Base-by-base conservation (phyloP, 2,888 invertebrate species). In the Drosophila pegasa region DNA sequence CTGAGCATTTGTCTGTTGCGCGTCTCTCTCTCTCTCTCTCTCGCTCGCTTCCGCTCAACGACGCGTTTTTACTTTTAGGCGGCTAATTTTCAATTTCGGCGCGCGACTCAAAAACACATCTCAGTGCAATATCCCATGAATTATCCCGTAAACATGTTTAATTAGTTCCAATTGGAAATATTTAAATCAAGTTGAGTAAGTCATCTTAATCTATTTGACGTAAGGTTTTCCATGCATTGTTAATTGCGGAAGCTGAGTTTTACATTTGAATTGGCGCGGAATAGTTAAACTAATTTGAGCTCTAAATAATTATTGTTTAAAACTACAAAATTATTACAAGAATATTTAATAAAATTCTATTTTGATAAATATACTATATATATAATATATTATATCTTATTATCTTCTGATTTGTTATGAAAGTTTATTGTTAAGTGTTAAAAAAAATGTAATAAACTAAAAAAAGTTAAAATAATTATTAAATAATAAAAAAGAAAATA, bases 11-110 rank as follows among this genome's bases (percentile, higher is more conserved):
- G 43, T 47, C 22, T 41, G 47, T 64, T 50, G 59, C 52, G 37
- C 16, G 33, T 29, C 54, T 27, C 40, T 54, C 25, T 22, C 48
- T 43, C 35, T 35, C 33, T 41, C 52, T 31, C 35, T 27, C 16
- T 14, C 56, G 40, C 22, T 22, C 9, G 22, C 41, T 41, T 45
- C 38, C 43, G 27, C 20, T 41, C 10, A 25, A 56, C 54, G 54
- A 43, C 58, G 48, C 57, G 76, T 50, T 67, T 67, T 74, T 64
- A 74, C 71, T 71, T 78, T 78, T 63, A 63, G 74, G 79, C 73
- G 70, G 33, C 20, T 50, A 47, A 62, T 50, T 75, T 68, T 55
- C 20, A 48, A 35, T 64, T 65, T 66, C 59, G 65, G 62, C 73
- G 74, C 29, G 29, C 41, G 10, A 43, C 20, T 43, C 25, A 33